Conservation (phyloP, 2,113 vertebrate genomes). For the Corapipo altera region DNA sequence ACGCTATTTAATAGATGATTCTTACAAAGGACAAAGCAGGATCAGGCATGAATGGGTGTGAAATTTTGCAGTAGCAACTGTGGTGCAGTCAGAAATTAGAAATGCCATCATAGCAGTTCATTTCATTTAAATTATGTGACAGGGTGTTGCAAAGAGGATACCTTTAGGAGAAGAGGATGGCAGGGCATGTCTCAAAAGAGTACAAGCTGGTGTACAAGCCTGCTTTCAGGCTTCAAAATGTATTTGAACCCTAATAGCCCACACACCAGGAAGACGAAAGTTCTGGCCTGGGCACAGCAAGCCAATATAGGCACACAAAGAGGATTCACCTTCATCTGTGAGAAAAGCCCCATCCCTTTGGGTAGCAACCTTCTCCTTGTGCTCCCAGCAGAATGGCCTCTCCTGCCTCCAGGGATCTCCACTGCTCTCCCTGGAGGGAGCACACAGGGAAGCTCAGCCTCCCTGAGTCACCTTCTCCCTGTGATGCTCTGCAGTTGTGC, state of each 20-base stretch:
- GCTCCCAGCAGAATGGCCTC: neutral
- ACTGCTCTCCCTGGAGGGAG: neutral
- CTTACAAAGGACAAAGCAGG: neutral
- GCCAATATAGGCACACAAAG: too few species aligned
- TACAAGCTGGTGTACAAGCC: neutral
- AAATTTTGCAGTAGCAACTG: neutral
- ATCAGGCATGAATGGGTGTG: neutral
- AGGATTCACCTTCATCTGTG: neutral
- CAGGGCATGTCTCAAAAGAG: neutral
- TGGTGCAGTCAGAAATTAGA: neutral
- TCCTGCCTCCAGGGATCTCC: neutral
- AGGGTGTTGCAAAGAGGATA: neutral
- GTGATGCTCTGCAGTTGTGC: neutral
- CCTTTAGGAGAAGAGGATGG: neutral
- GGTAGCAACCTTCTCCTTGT: neutral
- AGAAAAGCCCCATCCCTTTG: neutral
- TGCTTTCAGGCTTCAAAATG: neutral
- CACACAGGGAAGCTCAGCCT: fast-evolving
- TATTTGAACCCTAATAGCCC: neutral
- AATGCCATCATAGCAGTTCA: neutral
- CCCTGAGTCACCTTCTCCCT: neutral
- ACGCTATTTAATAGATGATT: neutral
- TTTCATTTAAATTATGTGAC: neutral
- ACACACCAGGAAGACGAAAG: neutral
- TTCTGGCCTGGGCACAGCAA: neutral